These are phyloP conservation scores for Aphis gossypii DNA, from an alignment of 1,140 invertebrate species.

Conservation along the genomic window DNA sequence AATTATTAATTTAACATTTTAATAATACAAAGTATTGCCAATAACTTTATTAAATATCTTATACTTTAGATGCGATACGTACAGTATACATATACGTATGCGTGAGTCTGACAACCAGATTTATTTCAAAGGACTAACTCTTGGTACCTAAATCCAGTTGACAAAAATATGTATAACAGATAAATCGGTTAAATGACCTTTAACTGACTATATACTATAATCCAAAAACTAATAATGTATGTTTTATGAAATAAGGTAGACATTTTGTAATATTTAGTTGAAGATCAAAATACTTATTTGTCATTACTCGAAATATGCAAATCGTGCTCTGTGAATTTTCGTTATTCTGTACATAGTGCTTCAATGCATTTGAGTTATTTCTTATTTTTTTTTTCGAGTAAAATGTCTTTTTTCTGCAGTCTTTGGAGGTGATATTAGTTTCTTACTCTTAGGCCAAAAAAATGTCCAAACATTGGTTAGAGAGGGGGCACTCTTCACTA, in stretches of 20 bases:
- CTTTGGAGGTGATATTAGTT: neutral
- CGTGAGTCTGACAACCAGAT: neutral
- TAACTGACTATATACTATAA: neutral
- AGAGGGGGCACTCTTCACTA: neutral
- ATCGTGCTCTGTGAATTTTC: neutral
- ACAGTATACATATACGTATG: neutral
- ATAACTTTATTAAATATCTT: neutral
- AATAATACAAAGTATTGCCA: neutral
- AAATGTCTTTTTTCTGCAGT: neutral
- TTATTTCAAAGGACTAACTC: constrained; percentile 15
- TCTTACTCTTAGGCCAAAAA: neutral
- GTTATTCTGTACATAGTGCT: neutral
- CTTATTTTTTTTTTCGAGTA: neutral
- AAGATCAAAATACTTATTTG: constrained; percentile 14
- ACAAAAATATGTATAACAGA: neutral
- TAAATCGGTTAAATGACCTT: constrained; percentile 19
- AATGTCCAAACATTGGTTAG: neutral
- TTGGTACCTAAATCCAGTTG: neutral
- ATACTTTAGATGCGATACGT: neutral
- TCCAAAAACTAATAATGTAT: constrained; percentile 9
- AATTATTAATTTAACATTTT: neutral
- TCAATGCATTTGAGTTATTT: neutral
- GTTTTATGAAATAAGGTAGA: neutral
- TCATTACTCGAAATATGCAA: neutral
- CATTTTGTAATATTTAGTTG: neutral